These are phyloP conservation scores for Caranx melampygus DNA, from an alignment of 2,113 vertebrate genomes.

Conservation along the genomic window DNA sequence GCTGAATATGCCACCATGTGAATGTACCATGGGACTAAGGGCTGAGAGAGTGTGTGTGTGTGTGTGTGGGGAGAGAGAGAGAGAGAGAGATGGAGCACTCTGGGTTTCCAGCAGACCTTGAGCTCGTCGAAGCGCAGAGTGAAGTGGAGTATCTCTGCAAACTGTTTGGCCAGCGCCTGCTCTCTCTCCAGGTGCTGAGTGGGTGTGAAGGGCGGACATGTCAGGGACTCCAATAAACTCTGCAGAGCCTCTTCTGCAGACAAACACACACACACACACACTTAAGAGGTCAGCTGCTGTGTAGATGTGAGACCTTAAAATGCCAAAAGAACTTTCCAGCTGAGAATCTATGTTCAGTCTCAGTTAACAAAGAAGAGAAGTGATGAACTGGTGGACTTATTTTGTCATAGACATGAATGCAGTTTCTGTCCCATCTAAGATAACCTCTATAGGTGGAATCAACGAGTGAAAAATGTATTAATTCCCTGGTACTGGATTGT, in stretches of 20 bases:
- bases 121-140: conserved; percentile 98
- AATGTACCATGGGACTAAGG: background rate
- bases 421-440: too few relatives aligned
- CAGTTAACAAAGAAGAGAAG: background rate
- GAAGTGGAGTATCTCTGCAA: conserved; percentile 98
- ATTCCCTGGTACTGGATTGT: too few relatives aligned
- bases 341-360: background rate
- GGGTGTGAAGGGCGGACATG: conserved; percentile 93
- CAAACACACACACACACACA: background rate
- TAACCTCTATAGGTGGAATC: too few relatives aligned
- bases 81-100: background rate
- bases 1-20: background rate
- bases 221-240: conserved; percentile 93
- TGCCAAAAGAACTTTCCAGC: too few relatives aligned
- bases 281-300: background rate
- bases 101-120: conserved; percentile 85
- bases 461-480: too few relatives aligned
- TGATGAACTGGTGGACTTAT: background rate
- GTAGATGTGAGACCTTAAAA: background rate
- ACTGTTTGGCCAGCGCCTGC: conserved; percentile 97
- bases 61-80: background rate
- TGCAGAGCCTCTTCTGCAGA: conserved; percentile 91
- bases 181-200: conserved; percentile 98
- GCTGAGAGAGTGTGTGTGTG: background rate
- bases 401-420: too few relatives aligned